These are phyloP conservation scores for Numenius phaeopus DNA, from an alignment of 2,797 vertebrate species.

Conservation along the genomic window DNA sequence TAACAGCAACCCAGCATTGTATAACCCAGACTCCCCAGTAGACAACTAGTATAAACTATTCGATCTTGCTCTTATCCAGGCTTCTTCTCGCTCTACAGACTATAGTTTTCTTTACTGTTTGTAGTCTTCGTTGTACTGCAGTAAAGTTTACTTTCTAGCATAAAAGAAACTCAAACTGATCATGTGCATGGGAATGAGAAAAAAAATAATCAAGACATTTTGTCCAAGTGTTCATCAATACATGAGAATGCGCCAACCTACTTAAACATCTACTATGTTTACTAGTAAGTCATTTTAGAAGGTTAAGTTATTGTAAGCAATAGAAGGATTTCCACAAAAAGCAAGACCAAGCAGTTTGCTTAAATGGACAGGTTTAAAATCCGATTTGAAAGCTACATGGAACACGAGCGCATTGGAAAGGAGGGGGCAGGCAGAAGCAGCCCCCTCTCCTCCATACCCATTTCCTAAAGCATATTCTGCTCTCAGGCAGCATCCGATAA, in stretches of 20 bases:
- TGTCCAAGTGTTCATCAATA: neutral
- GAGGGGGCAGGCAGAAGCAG: neutral
- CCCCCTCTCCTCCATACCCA: neutral
- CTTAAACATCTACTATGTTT: neutral
- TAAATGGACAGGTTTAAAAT: neutral
- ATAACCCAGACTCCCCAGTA: neutral
- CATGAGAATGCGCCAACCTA: neutral
- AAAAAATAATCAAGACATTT: neutral
- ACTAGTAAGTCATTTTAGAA: neutral
- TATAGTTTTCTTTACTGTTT: neutral
- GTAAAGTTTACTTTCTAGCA: neutral
- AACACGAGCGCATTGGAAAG: accelerated
- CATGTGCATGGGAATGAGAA: neutral
- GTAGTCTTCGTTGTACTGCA: neutral
- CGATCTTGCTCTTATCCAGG: neutral
- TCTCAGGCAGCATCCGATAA: neutral
- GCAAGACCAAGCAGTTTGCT: neutral
- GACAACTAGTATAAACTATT: neutral
- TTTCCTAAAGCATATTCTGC: neutral
- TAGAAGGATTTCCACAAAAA: neutral
- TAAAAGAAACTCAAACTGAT: neutral
- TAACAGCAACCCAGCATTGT: neutral
- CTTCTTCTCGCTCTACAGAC: neutral
- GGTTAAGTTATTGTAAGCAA: neutral
- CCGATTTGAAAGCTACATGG: neutral